Evolutionary conservation across 23 tunicate genomes (phyloP).

Genomic region (Diplosoma virens): DNA sequence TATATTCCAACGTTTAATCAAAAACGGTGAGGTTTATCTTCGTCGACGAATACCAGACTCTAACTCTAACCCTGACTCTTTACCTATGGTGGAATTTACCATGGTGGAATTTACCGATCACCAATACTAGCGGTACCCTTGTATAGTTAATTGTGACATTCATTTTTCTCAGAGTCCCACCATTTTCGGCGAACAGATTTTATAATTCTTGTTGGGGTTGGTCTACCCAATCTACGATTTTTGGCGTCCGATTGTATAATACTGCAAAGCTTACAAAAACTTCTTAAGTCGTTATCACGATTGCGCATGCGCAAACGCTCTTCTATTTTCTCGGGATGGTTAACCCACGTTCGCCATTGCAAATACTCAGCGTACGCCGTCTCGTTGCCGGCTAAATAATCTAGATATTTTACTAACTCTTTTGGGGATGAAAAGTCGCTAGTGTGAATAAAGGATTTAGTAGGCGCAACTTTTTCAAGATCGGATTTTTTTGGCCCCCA

Average conservation of each 20-base stretch:
- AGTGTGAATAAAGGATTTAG: constrained; percentile 81
- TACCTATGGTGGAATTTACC: too few species aligned
- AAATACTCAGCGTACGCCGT: constrained; percentile 82
- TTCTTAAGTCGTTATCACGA: constrained; percentile 74
- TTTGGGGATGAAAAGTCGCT: constrained; percentile 54
- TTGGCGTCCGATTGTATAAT: constrained; percentile 61
- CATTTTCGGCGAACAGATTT: constrained; percentile 19
- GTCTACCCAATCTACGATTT: constrained; percentile 39
- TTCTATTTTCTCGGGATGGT: constrained; percentile 58
- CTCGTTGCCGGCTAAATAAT: constrained; percentile 61
- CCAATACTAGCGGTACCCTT: too few species aligned
- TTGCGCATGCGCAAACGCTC: constrained; percentile 44
- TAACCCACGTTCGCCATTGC: constrained; percentile 84
- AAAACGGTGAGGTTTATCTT: too few species aligned
- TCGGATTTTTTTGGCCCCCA: constrained; percentile 87
- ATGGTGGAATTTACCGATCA: too few species aligned
- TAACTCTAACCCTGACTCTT: too few species aligned
- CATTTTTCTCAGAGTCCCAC: constrained; percentile 33
- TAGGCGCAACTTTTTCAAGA: constrained; percentile 74
- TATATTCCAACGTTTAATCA: too few species aligned
- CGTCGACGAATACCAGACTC: too few species aligned
- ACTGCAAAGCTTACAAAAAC: constrained; percentile 80
- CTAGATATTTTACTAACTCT: constrained; percentile 53
- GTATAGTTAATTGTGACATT: background rate
- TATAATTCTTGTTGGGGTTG: constrained; percentile 6